Evolutionary conservation across 2,888 invertebrate species (phyloP).

Genomic region (Leptopilina drosophilae): DNA sequence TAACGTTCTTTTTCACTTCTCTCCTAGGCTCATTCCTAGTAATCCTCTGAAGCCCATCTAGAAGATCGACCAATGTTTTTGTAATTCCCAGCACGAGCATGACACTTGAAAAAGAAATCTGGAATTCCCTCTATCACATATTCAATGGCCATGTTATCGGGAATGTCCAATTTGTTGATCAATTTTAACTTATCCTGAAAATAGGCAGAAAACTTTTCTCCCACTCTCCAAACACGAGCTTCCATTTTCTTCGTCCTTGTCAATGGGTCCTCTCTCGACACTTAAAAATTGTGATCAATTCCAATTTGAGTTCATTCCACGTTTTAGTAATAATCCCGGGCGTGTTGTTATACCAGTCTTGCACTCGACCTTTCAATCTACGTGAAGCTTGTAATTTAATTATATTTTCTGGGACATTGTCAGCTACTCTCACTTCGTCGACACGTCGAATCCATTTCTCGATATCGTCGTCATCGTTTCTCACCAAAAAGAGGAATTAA

Average conservation of each 20-base stretch:
- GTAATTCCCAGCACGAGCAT: neutral
- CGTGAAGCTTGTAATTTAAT: neutral
- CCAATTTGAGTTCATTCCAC: neutral
- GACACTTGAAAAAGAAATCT: neutral
- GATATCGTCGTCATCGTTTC: neutral
- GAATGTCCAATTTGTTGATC: neutral
- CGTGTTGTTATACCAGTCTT: neutral
- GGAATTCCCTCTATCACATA: neutral
- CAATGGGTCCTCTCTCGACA: neutral
- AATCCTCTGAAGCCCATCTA: neutral
- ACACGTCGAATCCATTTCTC: neutral
- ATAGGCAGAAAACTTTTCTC: neutral
- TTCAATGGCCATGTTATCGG: neutral
- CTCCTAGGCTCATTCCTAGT: neutral
- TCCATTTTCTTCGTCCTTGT: neutral
- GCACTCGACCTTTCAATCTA: neutral
- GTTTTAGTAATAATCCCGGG: neutral
- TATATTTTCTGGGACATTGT: neutral
- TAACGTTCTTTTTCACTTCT: neutral
- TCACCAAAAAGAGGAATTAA: neutral
- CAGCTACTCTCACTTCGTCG: neutral
- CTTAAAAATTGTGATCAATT: neutral
- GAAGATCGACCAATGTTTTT: neutral
- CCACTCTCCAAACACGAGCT: neutral
- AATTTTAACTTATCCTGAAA: neutral